Conservation (phyloP, 2,888 invertebrate genomes). For the Heliconius sara region DNA sequence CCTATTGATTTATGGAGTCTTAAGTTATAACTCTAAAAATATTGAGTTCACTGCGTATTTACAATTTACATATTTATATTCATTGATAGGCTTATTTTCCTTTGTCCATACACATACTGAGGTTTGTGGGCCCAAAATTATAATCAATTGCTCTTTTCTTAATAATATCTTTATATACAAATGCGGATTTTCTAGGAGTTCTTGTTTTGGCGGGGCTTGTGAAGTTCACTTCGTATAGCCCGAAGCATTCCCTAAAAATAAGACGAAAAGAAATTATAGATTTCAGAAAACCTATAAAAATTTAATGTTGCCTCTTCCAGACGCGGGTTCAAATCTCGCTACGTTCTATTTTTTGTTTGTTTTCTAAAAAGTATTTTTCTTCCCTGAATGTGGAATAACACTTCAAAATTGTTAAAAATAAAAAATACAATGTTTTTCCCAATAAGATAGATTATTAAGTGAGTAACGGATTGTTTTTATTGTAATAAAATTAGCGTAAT, state of each 20-base stretch:
- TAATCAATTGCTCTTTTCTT: conserved; percentile 70
- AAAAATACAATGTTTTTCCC: too few species aligned
- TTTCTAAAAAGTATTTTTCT: too few species aligned
- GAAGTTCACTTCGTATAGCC: conserved; percentile 87
- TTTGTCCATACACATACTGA: conserved; percentile 62
- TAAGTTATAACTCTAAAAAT: not conserved
- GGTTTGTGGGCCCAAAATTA: conserved; percentile 60
- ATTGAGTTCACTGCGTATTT: not conserved
- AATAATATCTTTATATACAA: conserved; percentile 82
- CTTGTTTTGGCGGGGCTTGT: conserved; percentile 84
- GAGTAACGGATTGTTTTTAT: too few species aligned
- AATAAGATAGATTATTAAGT: too few species aligned
- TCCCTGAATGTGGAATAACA: too few species aligned
- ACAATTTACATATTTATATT: not conserved
- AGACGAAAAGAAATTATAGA: conserved; percentile 52
- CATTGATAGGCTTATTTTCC: conserved; percentile 16
- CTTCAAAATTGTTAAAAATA: too few species aligned
- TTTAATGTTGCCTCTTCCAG: too few species aligned
- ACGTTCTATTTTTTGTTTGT: too few species aligned
- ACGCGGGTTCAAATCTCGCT: too few species aligned
- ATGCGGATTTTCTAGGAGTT: conserved; percentile 85
- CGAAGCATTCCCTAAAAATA: conserved; percentile 84
- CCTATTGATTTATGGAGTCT: not conserved
- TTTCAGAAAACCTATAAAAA: too few species aligned
- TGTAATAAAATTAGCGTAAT: too few species aligned